Evolutionary conservation across 2,888 invertebrate species (phyloP), one percentile per base, ranked within the genome.

Genomic region (Fissipunctia ypsillon): DNA sequence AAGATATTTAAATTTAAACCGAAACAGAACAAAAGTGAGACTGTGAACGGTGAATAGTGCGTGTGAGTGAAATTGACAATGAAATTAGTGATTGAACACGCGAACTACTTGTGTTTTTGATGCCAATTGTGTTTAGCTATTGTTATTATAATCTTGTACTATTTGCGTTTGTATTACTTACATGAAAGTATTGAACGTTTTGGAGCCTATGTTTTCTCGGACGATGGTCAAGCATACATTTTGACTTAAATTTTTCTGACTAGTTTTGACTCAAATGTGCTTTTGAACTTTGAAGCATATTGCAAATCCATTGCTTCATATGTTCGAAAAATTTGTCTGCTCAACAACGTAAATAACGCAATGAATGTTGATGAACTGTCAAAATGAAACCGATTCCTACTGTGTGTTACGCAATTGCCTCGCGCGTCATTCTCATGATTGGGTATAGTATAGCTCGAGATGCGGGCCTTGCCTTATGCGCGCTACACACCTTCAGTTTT

Each of bases 1-100:
- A 94, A 92, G 78, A 94, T 96, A 70, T 96, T 96, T 82, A 94
- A 90, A 83, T 94, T 94, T 66, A 92, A 91, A 52, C 91, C 91
- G 72, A 85, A 82, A 48, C 45, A 22, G 1, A 56, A 59, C 59
- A 88, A 76, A 82, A 85, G 79, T 76, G 88, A 90, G 74, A 86
- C 69, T 70, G 80, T 19, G 6, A 83, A 69, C 66, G 54, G 70
- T 57, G 84, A 78, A 70, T 79, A 81, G 76, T 84, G 78, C 68
- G 68, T 75, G 76, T 56, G 25, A 75, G 69, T 80, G 83, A 84
- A 84, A 81, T 63, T 79, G 74, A 81, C 84, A 71, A 43, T 80
- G 50, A 48, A 79, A 78, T 63, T 72, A 50, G 60, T 68, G 54
- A 31, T 16, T n/a, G 31, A 28, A 75, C 79, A 74, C 73, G 81